Percentiles rank a stretch among this genome's conserved stretches.
phyloP scores from a whole-genome alignment of 1,140 invertebrate genomes.

The Theocolax elegans region DNA sequence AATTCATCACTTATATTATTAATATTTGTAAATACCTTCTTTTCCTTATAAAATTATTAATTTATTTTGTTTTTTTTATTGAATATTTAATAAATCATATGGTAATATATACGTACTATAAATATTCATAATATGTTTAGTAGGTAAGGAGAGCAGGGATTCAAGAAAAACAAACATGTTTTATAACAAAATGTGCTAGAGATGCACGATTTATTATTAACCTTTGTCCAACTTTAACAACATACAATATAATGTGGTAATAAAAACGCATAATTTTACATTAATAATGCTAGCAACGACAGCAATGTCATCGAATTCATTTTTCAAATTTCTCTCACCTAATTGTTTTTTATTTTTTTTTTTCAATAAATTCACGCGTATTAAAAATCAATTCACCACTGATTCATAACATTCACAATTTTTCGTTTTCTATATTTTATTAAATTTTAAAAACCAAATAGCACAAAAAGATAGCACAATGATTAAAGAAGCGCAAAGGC shows the following conservation, averaged over 20 bases:
- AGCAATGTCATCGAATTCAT: conserved; percentile 39
- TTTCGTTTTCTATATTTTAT: neutral
- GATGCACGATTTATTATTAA: conserved; percentile 67
- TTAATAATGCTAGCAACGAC: conserved; percentile 62
- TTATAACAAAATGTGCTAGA: conserved; percentile 66
- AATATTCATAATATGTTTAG: neutral
- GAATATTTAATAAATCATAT: no score
- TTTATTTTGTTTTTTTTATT: no score
- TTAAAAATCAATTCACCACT: conserved; percentile 16
- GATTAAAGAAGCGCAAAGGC: neutral
- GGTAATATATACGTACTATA: no score
- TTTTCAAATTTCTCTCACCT: neutral
- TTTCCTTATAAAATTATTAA: no score
- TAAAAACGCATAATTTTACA: conserved; percentile 64
- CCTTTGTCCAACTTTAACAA: conserved; percentile 68
- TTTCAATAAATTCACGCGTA: conserved; percentile 9
- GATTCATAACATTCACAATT: conserved; percentile 16
- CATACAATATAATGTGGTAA: conserved; percentile 67
- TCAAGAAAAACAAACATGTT: conserved; percentile 8
- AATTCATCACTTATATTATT: no score
- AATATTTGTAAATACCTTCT: no score
- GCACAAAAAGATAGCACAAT: no score
- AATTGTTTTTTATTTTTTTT: conserved; percentile 4
- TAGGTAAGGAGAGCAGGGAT: neutral
- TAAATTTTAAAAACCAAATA: conserved; percentile 13